Conservation (phyloP, 2,113 vertebrate genomes). For the Phrynocephalus versicolor region DNA sequence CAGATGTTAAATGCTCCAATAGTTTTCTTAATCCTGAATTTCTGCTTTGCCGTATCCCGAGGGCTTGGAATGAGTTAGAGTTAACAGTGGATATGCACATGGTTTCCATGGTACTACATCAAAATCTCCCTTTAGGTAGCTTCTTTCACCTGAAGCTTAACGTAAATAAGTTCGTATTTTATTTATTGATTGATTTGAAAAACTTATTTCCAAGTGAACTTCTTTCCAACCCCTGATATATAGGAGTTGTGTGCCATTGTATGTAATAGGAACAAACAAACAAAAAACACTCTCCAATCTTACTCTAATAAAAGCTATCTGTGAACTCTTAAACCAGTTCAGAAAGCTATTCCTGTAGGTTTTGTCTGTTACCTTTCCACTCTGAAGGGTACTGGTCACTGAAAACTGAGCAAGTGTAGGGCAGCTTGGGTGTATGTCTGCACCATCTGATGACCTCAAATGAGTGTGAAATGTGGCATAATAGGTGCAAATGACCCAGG, state of each 20-base stretch:
- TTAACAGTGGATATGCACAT: not conserved
- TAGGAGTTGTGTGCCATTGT: not conserved
- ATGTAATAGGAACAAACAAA: too few relatives aligned
- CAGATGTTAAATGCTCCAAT: not conserved
- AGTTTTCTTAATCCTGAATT: not conserved
- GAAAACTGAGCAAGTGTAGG: constrained; percentile 45
- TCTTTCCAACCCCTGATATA: not conserved
- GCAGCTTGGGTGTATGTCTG: constrained; percentile 51
- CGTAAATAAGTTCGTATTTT: constrained; percentile 4
- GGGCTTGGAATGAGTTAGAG: not conserved
- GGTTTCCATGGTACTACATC: not conserved
- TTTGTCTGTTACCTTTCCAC: not conserved
- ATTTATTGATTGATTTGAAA: not conserved
- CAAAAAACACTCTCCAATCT: not conserved
- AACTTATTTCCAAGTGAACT: constrained; percentile 9
- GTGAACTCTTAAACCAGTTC: not conserved
- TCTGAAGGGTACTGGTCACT: not conserved
- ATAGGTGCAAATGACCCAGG: constrained; percentile 9
- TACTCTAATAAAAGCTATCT: not conserved
- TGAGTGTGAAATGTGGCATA: constrained; percentile 20
- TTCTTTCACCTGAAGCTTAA: constrained; percentile 11
- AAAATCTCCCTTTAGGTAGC: not conserved
- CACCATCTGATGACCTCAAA: constrained; percentile 64
- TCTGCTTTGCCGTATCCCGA: not conserved
- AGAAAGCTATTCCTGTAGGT: not conserved